Evolutionary conservation across 37 sponge, comb jelly and placozoan genomes (phyloP), one percentile per base, ranked within the genome.

Genomic region (Diacarnus erythraeanus): DNA sequence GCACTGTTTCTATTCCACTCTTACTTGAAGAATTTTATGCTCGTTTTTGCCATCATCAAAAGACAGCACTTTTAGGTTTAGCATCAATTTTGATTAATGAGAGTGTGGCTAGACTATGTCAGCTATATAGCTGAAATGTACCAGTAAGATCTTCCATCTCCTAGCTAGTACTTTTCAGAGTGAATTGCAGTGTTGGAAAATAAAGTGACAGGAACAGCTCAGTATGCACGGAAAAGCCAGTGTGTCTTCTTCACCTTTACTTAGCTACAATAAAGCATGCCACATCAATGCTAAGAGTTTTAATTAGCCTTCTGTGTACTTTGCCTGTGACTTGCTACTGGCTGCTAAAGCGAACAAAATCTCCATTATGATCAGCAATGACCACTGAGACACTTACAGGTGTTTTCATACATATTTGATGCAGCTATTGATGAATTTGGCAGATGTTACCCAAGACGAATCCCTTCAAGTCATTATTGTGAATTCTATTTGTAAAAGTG

Each of bases 1-100:
- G 70, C 27, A 58, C 72, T 59, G 17, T 84, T 8, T 42, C 84
- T 22, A 83, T 83, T 37, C 84, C 84, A 3, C 21, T 83, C 15
- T 23, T 83, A 6, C 23, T 60, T 4, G 6, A 17, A 26, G 61
- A 60, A 60, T 5, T 60, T 6, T 17, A 60, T 6, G 61, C 27
- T 21, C 61, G 26, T 4, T 60, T 60, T 60, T 6, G 51, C 26
- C 1, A 42, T 29, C 80, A 80, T 39, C 80, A 80, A 26, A 4
- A 67, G 25, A 80, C 71, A 80, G 80, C 71, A 56, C 41, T 80
- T 34, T 60, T 30, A 25, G 80, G 80, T 63, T n/a, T n/a, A n/a
- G n/a, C n/a, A n/a, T n/a, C n/a, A n/a, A n/a, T n/a, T n/a, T n/a
- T n/a, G n/a, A n/a, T n/a, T n/a, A n/a, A n/a, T n/a, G n/a, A n/a